Conservation (phyloP, 2,113 vertebrate species). For the Microcebus griseorufus region DNA sequence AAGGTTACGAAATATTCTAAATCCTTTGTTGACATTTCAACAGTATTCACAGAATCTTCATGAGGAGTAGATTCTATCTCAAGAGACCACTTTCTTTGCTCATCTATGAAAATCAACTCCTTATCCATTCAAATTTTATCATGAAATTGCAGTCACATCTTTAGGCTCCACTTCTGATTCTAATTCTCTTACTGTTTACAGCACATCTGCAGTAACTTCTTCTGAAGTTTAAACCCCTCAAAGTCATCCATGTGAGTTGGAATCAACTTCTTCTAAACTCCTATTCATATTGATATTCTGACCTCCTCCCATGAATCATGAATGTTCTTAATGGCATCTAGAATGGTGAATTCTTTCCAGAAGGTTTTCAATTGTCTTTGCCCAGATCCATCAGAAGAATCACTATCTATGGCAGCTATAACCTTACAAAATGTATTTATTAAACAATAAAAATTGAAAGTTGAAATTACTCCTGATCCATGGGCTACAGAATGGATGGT, state of each 20-base stretch:
- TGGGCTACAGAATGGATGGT: background rate
- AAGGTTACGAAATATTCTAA: background rate
- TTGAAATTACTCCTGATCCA: background rate
- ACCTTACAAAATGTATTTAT: background rate
- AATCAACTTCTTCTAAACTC: background rate
- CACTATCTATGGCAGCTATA: background rate
- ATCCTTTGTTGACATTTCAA: background rate
- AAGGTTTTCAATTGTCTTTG: background rate
- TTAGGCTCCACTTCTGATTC: background rate
- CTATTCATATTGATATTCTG: background rate
- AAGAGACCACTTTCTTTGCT: background rate
- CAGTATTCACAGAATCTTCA: background rate
- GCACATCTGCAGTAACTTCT: background rate
- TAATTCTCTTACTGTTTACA: background rate
- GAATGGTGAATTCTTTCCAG: background rate
- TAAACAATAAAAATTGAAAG: background rate
- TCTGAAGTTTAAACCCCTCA: background rate
- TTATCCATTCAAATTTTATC: background rate
- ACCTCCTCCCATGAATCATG: background rate
- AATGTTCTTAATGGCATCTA: background rate
- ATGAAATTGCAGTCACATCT: background rate
- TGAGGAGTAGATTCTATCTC: background rate
- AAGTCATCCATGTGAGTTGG: background rate
- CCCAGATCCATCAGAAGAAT: background rate
- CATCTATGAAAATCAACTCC: too few species aligned